Evolutionary conservation across 2,888 invertebrate genomes (phyloP).

Genomic region (Andrena fulva): DNA sequence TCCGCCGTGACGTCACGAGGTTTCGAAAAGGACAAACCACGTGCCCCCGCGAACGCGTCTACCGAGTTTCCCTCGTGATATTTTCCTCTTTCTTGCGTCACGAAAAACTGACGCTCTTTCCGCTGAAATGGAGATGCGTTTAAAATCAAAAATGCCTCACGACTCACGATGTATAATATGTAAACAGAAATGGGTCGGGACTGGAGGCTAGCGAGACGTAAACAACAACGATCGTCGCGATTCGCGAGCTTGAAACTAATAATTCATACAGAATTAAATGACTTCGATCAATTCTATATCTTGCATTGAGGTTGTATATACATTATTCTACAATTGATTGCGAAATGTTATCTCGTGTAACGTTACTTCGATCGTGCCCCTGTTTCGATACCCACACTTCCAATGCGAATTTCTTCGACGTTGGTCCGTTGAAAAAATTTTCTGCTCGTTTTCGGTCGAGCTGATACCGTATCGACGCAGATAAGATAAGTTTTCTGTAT

Average conservation of each 20-base stretch:
- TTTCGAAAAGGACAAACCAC: slow-evolving; percentile 52
- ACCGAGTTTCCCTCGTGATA: slow-evolving; percentile 36
- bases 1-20: slow-evolving; percentile 64
- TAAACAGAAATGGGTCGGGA: too few species aligned
- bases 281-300: too few species aligned
- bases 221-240: too few species aligned
- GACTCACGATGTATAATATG: too few species aligned
- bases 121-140: background rate
- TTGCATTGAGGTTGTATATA: too few species aligned
- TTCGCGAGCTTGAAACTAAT: too few species aligned
- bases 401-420: background rate
- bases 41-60: slow-evolving; percentile 16
- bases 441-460: background rate
- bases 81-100: slow-evolving; percentile 49
- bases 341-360: background rate
- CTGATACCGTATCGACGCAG: slow-evolving; percentile 34
- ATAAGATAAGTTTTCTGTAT: slow-evolving; percentile 49
- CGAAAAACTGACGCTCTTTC: background rate
- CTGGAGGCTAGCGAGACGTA: too few species aligned
- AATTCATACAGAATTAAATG: too few species aligned
- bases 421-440: background rate
- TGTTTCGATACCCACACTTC: background rate
- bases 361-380: too few species aligned
- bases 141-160: too few species aligned
- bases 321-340: too few species aligned